phyloP scores from a whole-genome alignment of 2,797 vertebrate genomes.

The Cuniculus paca region DNA sequence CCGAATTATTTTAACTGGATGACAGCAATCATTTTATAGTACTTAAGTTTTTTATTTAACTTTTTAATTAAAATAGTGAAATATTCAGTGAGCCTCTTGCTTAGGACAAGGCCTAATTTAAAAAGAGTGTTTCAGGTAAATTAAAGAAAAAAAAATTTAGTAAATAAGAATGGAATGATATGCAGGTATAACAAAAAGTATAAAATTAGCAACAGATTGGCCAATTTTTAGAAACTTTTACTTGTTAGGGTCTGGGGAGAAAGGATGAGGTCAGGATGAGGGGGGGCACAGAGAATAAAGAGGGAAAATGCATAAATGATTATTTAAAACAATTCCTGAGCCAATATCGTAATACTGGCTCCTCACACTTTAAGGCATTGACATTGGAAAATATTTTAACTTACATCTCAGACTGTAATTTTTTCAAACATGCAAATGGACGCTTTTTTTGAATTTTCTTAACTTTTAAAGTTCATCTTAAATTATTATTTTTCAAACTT shows the following conservation, averaged over 20 bases:
- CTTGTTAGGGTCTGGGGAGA: background rate
- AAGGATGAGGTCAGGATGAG: accelerated
- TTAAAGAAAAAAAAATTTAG: slow-evolving; percentile 40
- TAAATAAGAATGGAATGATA: background rate
- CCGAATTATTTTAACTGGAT: background rate
- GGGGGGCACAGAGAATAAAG: background rate
- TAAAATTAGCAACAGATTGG: background rate
- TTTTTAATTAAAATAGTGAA: slow-evolving; percentile 11
- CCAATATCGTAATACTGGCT: accelerated
- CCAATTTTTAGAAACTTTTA: background rate
- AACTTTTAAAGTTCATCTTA: background rate
- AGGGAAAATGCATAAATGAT: background rate
- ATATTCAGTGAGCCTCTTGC: background rate
- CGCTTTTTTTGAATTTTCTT: slow-evolving; percentile 14
- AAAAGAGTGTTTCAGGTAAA: slow-evolving; percentile 23
- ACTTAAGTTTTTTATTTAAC: background rate
- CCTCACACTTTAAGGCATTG: background rate
- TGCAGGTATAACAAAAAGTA: background rate
- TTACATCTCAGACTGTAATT: background rate
- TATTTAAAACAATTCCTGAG: background rate
- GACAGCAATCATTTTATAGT: background rate
- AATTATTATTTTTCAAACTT: slow-evolving; percentile 39
- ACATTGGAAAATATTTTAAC: background rate
- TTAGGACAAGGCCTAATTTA: background rate
- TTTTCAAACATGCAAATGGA: background rate